Evolutionary conservation across 2,113 vertebrate species (phyloP).

Genomic region (Passer montanus): DNA sequence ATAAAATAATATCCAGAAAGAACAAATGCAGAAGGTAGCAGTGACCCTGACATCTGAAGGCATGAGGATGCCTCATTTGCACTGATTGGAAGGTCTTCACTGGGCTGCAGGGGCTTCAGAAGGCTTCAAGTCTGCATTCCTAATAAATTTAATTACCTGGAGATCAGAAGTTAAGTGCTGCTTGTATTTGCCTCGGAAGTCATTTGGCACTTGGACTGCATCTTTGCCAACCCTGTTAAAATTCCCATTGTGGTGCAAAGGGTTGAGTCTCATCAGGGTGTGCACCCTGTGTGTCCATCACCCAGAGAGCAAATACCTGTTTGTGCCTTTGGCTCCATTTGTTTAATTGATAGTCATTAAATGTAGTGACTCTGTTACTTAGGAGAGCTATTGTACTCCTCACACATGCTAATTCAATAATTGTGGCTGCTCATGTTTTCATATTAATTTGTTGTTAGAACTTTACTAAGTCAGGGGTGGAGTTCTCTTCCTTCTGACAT

Average conservation of each 20-base stretch:
- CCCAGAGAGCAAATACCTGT: neutral
- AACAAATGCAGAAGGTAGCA: neutral
- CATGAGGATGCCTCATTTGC: neutral
- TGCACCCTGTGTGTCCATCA: neutral
- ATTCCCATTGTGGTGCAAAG: neutral
- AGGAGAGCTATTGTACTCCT: neutral
- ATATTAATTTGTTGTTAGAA: neutral
- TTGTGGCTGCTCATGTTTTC: neutral
- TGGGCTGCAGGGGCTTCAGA: neutral
- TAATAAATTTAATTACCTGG: constrained; percentile 7
- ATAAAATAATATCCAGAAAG: neutral
- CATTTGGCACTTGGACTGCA: neutral
- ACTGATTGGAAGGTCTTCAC: neutral
- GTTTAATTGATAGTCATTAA: neutral
- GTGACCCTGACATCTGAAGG: neutral
- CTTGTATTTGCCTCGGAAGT: neutral
- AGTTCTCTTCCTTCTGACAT: neutral
- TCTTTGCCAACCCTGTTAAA: neutral
- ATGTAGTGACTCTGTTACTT: rapidly evolving
- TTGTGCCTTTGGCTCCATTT: neutral
- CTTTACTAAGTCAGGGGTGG: neutral
- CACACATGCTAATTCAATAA: neutral
- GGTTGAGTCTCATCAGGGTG: neutral
- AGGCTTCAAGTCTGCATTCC: neutral
- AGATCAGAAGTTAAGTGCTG: neutral